Base-by-base conservation (phyloP, 2,797 vertebrate species). In the Muscicapa comitata region DNA sequence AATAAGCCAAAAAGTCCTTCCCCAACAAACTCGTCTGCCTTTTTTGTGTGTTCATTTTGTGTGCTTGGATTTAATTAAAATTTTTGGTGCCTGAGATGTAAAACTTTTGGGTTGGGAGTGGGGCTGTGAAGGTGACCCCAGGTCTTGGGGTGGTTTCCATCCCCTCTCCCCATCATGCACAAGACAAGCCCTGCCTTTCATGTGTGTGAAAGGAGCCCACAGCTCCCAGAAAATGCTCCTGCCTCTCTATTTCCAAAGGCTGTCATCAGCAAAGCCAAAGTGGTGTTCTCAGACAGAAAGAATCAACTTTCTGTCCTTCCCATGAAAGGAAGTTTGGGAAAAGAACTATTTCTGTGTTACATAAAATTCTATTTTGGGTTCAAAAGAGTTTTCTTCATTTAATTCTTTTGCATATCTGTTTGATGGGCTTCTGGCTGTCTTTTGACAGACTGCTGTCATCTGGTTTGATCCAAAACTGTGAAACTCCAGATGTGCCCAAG, bases 371-470 rank as follows among this genome's bases (percentile, higher is more conserved):
- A 96, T 93, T 96, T 86, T 53, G 50, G 84, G 94, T 40, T 96
- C 63, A 86, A 84, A 88, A 94, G 91, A 88, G 82, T 86, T 92
- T 95, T 97, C 82, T 92, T 90, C 89, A 9, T 96, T 55, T 87
- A 80, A 93, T 93, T 87, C 86, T 85, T 91, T 96, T 91, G 58
- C 94, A 93, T 96, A 93, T 91, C 85, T 92, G 77, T 82, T 85
- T 89, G 86, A 94, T 96, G 94, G 91, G 94, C 91, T 97, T 58
- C 92, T 97, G 93, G 94, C 94, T 94, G 76, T 91, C 94, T 94
- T 91, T 93, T 96, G 94, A 95, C 91, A 96, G 94, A 96, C 96
- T 96, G 89, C 94, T 96, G 93, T 97, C 94, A 96, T 95, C 92
- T 92, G 94, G 54, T 89, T 96, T 94, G 91, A 94, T 96, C 91